phyloP scores from a whole-genome alignment of 2,113 vertebrate species.

The Orientallactaga bullata region DNA sequence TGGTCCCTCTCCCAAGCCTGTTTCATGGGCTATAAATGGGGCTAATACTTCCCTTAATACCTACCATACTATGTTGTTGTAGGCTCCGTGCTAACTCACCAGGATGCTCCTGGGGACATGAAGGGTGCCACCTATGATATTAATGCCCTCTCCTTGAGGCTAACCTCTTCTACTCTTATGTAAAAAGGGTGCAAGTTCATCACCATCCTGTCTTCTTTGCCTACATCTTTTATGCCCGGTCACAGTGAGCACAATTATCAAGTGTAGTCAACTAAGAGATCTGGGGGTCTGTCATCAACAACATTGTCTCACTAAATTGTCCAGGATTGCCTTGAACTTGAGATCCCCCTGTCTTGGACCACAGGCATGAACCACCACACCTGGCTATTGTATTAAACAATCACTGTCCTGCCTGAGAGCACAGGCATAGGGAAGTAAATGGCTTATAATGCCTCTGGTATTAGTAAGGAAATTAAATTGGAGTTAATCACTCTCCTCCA shows the following conservation, averaged over 20 bases:
- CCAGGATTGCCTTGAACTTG: background rate
- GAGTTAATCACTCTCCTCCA: background rate
- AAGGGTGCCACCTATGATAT: background rate
- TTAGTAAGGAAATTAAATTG: background rate
- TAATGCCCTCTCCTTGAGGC: background rate
- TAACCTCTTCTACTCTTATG: constrained; percentile 2
- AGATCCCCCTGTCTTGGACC: background rate
- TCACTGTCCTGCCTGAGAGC: background rate
- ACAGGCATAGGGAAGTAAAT: background rate
- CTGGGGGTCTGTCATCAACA: background rate
- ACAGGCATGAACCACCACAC: background rate
- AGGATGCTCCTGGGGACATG: background rate
- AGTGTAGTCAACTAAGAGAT: background rate
- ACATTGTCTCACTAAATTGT: background rate
- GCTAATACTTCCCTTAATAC: background rate
- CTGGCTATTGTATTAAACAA: background rate
- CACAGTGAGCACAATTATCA: background rate
- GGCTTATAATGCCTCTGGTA: background rate
- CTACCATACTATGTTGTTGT: background rate
- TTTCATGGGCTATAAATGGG: background rate
- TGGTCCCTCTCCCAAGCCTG: background rate
- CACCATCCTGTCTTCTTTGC: background rate
- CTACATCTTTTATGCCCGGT: background rate
- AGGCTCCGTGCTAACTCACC: background rate
- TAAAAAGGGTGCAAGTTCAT: background rate